Evolutionary conservation across 2,888 invertebrate species (phyloP).

Genomic region (Drosophila cognata): DNA sequence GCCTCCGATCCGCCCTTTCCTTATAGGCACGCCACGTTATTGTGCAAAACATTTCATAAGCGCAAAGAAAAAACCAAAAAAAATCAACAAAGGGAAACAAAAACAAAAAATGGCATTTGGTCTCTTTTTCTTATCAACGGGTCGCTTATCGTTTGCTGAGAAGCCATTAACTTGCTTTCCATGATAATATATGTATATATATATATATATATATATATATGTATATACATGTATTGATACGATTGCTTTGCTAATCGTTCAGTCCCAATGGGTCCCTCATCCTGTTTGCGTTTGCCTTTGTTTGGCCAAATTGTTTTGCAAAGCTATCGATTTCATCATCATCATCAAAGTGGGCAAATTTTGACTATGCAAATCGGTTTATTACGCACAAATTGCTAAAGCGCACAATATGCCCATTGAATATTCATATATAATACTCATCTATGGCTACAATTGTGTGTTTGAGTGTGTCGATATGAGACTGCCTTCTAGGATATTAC

Average conservation of each 20-base stretch:
- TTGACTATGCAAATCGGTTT: slow-evolving; percentile 52
- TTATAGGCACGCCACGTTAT: slow-evolving; percentile 25
- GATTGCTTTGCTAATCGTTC: slow-evolving; percentile 65
- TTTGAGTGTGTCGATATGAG: background rate
- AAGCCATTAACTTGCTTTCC: slow-evolving; percentile 62
- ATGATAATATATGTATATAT: slow-evolving; percentile 30
- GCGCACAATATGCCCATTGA: slow-evolving; percentile 20
- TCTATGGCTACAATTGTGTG: background rate
- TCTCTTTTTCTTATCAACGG: slow-evolving; percentile 55
- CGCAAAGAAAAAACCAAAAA: slow-evolving; percentile 22
- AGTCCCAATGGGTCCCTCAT: slow-evolving; percentile 57
- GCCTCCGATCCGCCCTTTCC: slow-evolving; percentile 12
- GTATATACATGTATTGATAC: slow-evolving; percentile 45
- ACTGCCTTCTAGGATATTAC: background rate
- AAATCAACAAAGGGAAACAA: slow-evolving; percentile 16
- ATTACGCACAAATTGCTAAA: slow-evolving; percentile 37
- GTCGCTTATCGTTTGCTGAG: slow-evolving; percentile 60
- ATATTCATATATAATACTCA: background rate
- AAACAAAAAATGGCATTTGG: slow-evolving; percentile 18
- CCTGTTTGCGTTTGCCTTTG: slow-evolving; percentile 15
- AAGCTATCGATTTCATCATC: slow-evolving; percentile 59
- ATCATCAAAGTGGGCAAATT: slow-evolving; percentile 23
- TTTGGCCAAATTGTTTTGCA: slow-evolving; percentile 45
- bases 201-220: background rate
- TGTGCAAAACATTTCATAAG: slow-evolving; percentile 57